Conservation (phyloP, 1,140 invertebrate species). For the Lutraria rhynchaena region DNA sequence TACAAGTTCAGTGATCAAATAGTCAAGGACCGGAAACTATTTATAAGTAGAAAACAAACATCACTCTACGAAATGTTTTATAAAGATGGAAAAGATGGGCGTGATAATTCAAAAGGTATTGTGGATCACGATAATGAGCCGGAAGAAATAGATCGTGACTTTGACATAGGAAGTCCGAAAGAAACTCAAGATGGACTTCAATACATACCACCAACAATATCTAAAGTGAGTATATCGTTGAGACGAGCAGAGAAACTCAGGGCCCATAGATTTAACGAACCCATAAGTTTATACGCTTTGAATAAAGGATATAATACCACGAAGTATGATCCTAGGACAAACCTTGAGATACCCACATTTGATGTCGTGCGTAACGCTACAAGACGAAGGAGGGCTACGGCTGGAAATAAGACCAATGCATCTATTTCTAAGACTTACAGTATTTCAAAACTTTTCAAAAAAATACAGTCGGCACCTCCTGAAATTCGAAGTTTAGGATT, state of each 20-base stretch:
- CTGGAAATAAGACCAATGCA: background rate
- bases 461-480: slow-evolving; percentile 5
- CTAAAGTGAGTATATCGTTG: slow-evolving; percentile 44
- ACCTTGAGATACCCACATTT: slow-evolving; percentile 5
- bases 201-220: slow-evolving; percentile 24
- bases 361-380: slow-evolving; percentile 14
- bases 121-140: background rate
- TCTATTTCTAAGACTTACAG: slow-evolving; percentile 4
- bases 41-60: slow-evolving; percentile 49
- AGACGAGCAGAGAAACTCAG: background rate
- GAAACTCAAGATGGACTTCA: background rate
- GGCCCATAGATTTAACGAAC: slow-evolving; percentile 47
- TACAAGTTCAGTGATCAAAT: slow-evolving; percentile 60
- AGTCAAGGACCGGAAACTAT: slow-evolving; percentile 52
- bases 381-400: background rate
- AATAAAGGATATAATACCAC: background rate
- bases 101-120: background rate
- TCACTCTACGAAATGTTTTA: slow-evolving; percentile 57
- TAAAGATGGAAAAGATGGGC: slow-evolving; percentile 28
- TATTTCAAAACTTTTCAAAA: slow-evolving; percentile 28
- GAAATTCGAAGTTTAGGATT: slow-evolving; percentile 45
- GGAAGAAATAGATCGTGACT: background rate
- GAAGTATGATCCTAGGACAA: slow-evolving; percentile 1
- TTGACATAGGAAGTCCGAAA: background rate
- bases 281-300: background rate